Percentiles rank a stretch among this genome's conserved stretches.
phyloP scores from a whole-genome alignment of 2,888 invertebrate species.

The Rhamnusium bicolor region DNA sequence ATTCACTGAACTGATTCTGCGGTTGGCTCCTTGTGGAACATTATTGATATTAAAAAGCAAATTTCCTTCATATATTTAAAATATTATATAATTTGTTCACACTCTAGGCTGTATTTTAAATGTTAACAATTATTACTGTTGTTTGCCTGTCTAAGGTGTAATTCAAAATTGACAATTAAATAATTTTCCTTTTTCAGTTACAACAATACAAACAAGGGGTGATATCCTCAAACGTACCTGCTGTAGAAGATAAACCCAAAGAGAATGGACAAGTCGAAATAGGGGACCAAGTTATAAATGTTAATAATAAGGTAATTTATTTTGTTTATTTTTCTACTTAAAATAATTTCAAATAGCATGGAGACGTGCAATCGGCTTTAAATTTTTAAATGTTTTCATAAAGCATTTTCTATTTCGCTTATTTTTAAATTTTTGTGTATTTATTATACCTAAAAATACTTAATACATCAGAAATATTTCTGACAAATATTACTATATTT shows the following conservation, averaged over 20 bases:
- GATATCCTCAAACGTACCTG: constrained; percentile 75
- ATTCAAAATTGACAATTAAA: constrained; percentile 3
- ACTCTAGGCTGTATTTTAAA: background rate
- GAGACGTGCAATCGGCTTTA: constrained; percentile 9
- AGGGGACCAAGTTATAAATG: constrained; percentile 72
- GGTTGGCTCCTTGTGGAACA: too few species aligned
- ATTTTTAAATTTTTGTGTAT: background rate
- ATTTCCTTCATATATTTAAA: too few species aligned
- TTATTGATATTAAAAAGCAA: too few species aligned
- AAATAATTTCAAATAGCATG: constrained; percentile 20
- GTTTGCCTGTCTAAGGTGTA: background rate
- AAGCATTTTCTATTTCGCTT: constrained; percentile 1
- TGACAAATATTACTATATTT: background rate
- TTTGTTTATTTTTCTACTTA: background rate
- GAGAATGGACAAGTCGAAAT: constrained; percentile 84
- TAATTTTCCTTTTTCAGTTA: constrained; percentile 73
- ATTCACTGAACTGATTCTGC: too few species aligned
- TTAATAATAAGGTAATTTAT: constrained; percentile 61
- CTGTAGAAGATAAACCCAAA: constrained; percentile 79
- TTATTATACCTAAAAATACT: background rate
- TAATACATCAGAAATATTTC: background rate
- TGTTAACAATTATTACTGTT: background rate
- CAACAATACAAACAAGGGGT: constrained; percentile 86
- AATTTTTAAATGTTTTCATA: background rate
- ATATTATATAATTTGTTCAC: background rate